phyloP scores from a whole-genome alignment of 2,888 invertebrate species.

The Gasteruption jaculator region DNA sequence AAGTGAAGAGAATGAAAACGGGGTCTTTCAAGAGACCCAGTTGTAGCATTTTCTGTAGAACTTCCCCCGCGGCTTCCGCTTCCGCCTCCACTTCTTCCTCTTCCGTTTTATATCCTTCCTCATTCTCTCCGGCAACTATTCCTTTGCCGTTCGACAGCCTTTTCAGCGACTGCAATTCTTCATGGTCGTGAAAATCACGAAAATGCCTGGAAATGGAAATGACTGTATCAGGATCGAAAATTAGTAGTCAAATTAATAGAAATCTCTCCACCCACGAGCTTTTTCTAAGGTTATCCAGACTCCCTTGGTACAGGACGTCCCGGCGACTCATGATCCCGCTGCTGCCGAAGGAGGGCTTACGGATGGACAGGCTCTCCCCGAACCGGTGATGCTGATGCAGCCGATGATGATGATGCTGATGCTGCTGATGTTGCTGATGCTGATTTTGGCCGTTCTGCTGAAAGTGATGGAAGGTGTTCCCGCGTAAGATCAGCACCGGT shows the following conservation, averaged over 20 bases:
- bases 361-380: too few species aligned
- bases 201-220: too few species aligned
- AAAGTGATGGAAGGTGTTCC: too few species aligned
- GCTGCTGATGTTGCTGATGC: too few species aligned
- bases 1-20: constrained; percentile 82
- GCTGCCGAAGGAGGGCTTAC: constrained; percentile 57
- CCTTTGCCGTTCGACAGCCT: too few species aligned
- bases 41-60: constrained; percentile 79
- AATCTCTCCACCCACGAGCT: constrained; percentile 40
- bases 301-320: constrained; percentile 87
- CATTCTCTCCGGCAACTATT: constrained; percentile 11
- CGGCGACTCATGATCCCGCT: constrained; percentile 75
- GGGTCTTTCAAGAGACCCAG: constrained; percentile 78
- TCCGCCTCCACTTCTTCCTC: not conserved
- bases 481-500: constrained; percentile 62
- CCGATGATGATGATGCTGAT: too few species aligned
- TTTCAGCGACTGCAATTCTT: too few species aligned
- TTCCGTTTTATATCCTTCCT: constrained; percentile 1
- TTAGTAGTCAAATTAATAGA: too few species aligned
- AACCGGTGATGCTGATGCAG: too few species aligned
- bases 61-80: constrained; percentile 65
- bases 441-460: too few species aligned
- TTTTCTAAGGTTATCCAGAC: constrained; percentile 55
- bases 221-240: too few species aligned
- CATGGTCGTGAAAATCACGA: too few species aligned